Evolutionary conservation across 2,888 invertebrate genomes (phyloP).

Genomic region (Parnassius apollo): DNA sequence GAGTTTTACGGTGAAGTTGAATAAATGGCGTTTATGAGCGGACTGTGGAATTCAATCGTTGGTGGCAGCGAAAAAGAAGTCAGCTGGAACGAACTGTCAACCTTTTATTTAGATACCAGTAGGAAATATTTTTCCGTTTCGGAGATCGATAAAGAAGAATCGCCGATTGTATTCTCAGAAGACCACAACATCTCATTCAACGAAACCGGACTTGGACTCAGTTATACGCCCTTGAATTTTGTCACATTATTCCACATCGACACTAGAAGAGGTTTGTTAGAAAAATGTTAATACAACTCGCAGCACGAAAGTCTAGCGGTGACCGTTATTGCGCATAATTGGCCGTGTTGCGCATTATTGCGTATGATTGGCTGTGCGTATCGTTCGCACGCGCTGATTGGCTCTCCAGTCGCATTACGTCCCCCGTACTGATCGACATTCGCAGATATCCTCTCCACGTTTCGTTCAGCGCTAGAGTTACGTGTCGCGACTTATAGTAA

Average conservation of each 20-base stretch:
- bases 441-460: too few relatives aligned
- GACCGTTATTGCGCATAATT: too few relatives aligned
- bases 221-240: constrained; percentile 82
- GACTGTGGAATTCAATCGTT: constrained; percentile 73
- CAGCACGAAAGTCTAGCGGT: too few relatives aligned
- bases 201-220: constrained; percentile 73
- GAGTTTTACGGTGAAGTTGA: constrained; percentile 40
- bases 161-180: constrained; percentile 82
- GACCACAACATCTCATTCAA: constrained; percentile 72
- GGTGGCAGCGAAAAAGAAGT: constrained; percentile 65
- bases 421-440: too few relatives aligned
- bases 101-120: constrained; percentile 73
- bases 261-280: constrained; percentile 84
- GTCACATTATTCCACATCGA: constrained; percentile 83
- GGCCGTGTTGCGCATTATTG: too few relatives aligned
- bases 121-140: constrained; percentile 86
- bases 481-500: neutral
- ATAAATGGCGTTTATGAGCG: constrained; percentile 78
- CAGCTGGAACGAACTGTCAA: constrained; percentile 69
- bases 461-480: too few relatives aligned
- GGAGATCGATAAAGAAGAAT: constrained; percentile 82
- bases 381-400: too few relatives aligned
- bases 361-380: too few relatives aligned
- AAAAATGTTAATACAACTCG: neutral
- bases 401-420: too few relatives aligned